These are phyloP conservation scores for Lates japonicus DNA, from an alignment of 2,797 vertebrate genomes.

Conservation along the genomic window DNA sequence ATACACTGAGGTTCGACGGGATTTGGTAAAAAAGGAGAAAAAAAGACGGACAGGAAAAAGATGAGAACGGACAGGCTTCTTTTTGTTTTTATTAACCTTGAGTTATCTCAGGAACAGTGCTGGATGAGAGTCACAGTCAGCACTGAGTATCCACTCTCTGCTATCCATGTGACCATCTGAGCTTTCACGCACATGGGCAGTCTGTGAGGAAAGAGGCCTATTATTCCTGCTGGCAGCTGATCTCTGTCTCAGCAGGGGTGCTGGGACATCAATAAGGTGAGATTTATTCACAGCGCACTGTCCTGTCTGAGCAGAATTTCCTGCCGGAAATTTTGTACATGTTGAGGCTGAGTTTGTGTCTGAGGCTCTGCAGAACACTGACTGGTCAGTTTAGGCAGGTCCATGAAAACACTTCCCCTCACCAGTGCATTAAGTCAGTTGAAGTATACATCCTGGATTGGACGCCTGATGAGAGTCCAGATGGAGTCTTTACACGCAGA, in stretches of 20 bases:
- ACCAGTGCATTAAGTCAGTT: not conserved
- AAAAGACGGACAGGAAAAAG: constrained; percentile 3
- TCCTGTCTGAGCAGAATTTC: constrained; percentile 6
- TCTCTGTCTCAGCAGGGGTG: constrained; percentile 39
- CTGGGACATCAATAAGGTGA: constrained; percentile 35
- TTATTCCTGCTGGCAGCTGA: constrained; percentile 52
- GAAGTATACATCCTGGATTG: not conserved
- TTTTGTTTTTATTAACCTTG: constrained; percentile 42
- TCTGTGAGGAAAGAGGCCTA: constrained; percentile 38
- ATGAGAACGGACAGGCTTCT: not conserved
- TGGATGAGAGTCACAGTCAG: constrained; percentile 24
- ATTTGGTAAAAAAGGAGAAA: constrained; percentile 17
- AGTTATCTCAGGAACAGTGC: constrained; percentile 32
- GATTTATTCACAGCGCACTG: constrained; percentile 28
- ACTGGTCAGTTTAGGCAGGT: not conserved
- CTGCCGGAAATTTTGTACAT: not conserved
- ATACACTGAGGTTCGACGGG: not conserved
- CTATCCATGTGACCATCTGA: constrained; percentile 46
- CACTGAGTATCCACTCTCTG: constrained; percentile 25
- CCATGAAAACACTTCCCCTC: not conserved
- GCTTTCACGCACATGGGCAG: constrained; percentile 36
- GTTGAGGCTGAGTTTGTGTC: not conserved
- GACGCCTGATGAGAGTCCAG: too few relatives aligned
- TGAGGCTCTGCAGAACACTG: constrained; percentile 6
- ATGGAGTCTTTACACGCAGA: too few relatives aligned